Evolutionary conservation across 1,140 invertebrate species (phyloP).

Genomic region (Piezodorus guildinii): DNA sequence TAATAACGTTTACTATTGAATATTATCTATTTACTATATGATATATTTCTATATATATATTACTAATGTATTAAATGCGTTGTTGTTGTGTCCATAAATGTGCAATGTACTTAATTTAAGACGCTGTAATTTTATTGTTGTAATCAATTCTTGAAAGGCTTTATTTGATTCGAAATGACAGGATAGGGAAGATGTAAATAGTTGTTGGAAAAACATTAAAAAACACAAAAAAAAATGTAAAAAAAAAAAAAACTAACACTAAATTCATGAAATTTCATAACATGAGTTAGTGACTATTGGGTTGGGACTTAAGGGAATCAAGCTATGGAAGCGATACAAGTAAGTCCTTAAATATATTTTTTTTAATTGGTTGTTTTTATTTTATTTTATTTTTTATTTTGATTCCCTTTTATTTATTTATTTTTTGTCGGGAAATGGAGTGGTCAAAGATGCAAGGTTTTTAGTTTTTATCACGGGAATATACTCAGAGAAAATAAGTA

Average conservation of each 20-base stretch:
- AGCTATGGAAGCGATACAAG: conserved; percentile 1
- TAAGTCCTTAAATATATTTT: conserved; percentile 15
- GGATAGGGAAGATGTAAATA: not conserved
- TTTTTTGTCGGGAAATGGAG: no score
- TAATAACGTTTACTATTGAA: not conserved
- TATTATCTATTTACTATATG: not conserved
- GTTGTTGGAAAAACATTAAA: not conserved
- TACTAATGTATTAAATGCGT: not conserved
- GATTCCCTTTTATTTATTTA: conserved; percentile 7
- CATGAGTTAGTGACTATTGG: conserved; percentile 16
- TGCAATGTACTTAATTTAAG: conserved; percentile 5
- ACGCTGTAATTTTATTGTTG: conserved; percentile 8
- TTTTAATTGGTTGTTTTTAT: conserved; percentile 13
- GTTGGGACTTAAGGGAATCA: not conserved
- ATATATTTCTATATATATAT: conserved; percentile 6
- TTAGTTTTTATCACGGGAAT: not conserved
- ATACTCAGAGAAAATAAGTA: no score
- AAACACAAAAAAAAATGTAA: not conserved
- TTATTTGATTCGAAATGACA: not conserved
- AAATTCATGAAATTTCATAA: conserved; percentile 28
- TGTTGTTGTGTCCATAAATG: not conserved
- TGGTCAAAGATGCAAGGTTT: no score
- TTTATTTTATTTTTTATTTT: conserved; percentile 16
- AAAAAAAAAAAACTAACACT: not conserved
- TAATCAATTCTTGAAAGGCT: conserved; percentile 4